A percentile compares a stretch with the other conserved stretches of the same genome.
Conservation (phyloP, 2,113 vertebrate genomes). For the Protobothrops mucrosquamatus region DNA sequence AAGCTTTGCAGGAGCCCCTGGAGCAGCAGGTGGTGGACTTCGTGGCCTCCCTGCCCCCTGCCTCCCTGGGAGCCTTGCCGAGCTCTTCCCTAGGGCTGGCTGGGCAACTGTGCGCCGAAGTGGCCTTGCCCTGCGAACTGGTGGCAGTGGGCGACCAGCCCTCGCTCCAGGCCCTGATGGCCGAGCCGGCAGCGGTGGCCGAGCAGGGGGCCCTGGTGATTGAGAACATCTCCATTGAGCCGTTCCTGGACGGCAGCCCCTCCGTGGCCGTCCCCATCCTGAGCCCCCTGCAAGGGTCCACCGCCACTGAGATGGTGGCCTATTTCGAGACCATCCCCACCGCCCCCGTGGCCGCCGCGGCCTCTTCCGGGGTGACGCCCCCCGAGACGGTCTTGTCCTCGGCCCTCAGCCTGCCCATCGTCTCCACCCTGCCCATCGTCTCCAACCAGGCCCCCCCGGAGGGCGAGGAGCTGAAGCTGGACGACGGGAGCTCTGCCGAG, state of each 20-base stretch:
- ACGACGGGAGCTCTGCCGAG: neutral
- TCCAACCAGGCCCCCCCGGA: conserved; percentile 57
- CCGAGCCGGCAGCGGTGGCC: neutral
- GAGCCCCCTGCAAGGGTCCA: conserved; percentile 9
- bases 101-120: neutral
- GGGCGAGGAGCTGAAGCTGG: neutral
- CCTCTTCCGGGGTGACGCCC: neutral
- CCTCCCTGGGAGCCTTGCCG: neutral
- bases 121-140: neutral
- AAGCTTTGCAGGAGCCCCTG: neutral
- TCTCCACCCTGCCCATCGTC: conserved; percentile 73
- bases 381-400: conserved; percentile 70
- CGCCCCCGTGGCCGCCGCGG: conserved; percentile 23
- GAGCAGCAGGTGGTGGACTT: conserved; percentile 12
- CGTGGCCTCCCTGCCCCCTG: neutral
- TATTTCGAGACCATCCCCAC: conserved; percentile 71
- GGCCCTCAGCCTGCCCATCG: conserved; percentile 68
- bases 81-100: neutral
- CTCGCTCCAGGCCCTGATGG: neutral
- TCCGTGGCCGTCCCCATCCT: neutral
- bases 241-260: conserved; percentile 33
- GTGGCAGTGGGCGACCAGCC: neutral
- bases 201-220: conserved; percentile 8
- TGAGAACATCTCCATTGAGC: conserved; percentile 41
- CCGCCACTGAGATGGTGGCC: conserved; percentile 58